Conservation (phyloP, 1,140 invertebrate species). For the Drosophila kikkawai region DNA sequence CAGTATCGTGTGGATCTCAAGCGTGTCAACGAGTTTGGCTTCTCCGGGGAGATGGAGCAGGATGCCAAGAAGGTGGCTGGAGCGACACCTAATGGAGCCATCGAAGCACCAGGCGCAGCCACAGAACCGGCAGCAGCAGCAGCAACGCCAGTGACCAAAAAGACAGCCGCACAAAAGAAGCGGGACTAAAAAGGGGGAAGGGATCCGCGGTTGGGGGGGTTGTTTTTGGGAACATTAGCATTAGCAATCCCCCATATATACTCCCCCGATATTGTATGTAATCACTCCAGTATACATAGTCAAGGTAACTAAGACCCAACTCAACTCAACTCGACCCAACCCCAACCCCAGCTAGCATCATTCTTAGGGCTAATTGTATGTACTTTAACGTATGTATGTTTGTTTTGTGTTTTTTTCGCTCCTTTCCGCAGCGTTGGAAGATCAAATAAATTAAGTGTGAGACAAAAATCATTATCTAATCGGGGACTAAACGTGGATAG, state of each 20-base stretch:
- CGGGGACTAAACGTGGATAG: not conserved
- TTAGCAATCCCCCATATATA: constrained; percentile 41
- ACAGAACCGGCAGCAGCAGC: constrained; percentile 1
- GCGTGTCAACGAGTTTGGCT: constrained; percentile 98
- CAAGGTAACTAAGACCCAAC: constrained; percentile 30
- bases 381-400: constrained; percentile 38
- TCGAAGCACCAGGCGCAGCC: constrained; percentile 36
- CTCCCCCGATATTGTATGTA: constrained; percentile 49
- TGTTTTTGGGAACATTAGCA: constrained; percentile 12
- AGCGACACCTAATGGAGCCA: constrained; percentile 38
- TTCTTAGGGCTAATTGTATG: constrained; percentile 49
- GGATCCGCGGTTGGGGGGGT: constrained; percentile 9
- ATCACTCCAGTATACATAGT: constrained; percentile 56
- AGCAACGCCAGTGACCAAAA: constrained; percentile 55
- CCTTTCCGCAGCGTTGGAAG: constrained; percentile 30
- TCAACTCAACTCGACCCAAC: not conserved
- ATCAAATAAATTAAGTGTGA: constrained; percentile 57
- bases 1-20: constrained; percentile 98
- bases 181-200: constrained; percentile 55
- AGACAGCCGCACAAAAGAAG: constrained; percentile 78
- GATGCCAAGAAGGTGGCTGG: constrained; percentile 50
- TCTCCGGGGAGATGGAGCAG: constrained; percentile 90
- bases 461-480: constrained; percentile 32
- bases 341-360: constrained; percentile 20
- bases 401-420: constrained; percentile 38